Evolutionary conservation across 2,888 invertebrate species (phyloP), one percentile per base, ranked within the genome.

Genomic region (Agrotis clavis): DNA sequence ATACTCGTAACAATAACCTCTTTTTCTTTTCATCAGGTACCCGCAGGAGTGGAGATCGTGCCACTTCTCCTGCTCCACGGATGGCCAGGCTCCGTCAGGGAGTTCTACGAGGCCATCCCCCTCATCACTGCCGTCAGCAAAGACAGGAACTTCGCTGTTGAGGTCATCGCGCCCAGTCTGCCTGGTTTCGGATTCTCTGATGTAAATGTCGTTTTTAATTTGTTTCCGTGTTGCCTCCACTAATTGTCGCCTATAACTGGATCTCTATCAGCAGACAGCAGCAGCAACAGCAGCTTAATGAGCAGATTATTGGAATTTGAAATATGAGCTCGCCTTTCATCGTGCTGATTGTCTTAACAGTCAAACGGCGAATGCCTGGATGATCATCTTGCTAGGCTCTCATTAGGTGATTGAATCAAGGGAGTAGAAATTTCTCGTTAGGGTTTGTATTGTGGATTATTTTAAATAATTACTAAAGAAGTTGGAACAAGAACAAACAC

Each of bases 51-150:
- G 0, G 87, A 96, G 82, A 95, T 97, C 0, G 87, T 97, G 0
- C 98, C 98, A 0, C 82, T 98, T 2, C 91, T 98, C 1, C 86
- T 98, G 14, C 93, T 98, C 4, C 98, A 99, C 89, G 98, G 98
- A 47, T 98, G 98, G 98, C 98, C 98, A 0, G 98, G 98, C 0
- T 98, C 98, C 0, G 96, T 98, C 0, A 94, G 97, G 14, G 98
- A 98, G 94, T 98, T 98, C 91, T 97, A 97, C 88, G 97, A 97
- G 78, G 94, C 98, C 0, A 97, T 98, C 53, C 98, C 98, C 0
- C 86, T 97, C 18, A 92, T 98, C n/a, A 97, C 97, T 0, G 95
- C 95, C 0, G 96, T 97, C 0, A 93, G 94, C 71, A 89, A 94
- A 45, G 96, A 95, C 16, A 89, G 94, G 25, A 93, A 97, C 88